A percentile compares a stretch with the other conserved stretches of the same genome.
phyloP scores from a whole-genome alignment of 2,888 invertebrate species.

The Drosophila flavopinicola region DNA sequence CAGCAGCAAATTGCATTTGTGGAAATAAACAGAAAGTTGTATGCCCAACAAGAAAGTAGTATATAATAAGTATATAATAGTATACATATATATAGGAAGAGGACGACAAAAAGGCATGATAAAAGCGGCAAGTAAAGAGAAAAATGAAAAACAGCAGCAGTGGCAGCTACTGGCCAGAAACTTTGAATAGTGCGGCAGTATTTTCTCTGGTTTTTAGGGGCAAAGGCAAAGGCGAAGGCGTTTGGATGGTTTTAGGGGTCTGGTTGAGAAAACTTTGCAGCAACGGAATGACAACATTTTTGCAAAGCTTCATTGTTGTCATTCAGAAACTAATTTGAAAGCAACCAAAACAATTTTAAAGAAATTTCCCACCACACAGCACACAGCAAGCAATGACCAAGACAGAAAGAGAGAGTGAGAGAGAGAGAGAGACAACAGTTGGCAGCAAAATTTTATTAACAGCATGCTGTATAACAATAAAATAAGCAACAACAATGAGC shows the following conservation, averaged over 20 bases:
- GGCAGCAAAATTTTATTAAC: conserved; percentile 79
- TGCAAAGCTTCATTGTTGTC: conserved; percentile 78
- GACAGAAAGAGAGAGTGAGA: conserved; percentile 1
- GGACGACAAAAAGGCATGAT: conserved; percentile 51
- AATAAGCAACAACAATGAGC: conserved; percentile 37
- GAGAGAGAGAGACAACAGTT: conserved; percentile 33
- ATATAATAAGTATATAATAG: conserved; percentile 12
- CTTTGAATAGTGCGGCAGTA: conserved; percentile 68
- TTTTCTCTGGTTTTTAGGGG: conserved; percentile 1
- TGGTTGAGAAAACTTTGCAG: conserved; percentile 68
- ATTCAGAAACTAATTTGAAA: conserved; percentile 81
- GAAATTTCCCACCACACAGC: conserved; percentile 77
- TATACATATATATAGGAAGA: conserved; percentile 18
- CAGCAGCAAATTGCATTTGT: conserved; percentile 75
- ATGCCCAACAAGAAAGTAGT: conserved; percentile 45
- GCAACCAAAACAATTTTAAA: conserved; percentile 82
- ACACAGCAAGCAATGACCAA: conserved; percentile 31
- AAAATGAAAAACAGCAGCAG: conserved; percentile 62
- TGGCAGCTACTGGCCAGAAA: conserved; percentile 40
- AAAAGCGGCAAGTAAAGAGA: conserved; percentile 51
- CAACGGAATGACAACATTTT: conserved; percentile 82
- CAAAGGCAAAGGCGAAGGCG: not conserved
- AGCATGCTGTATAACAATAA: conserved; percentile 75
- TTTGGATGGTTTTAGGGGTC: not conserved
- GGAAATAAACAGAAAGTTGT: conserved; percentile 79